A percentile compares a stretch with the other conserved stretches of the same genome.
phyloP scores from a whole-genome alignment of 2,113 vertebrate genomes.

The Campylomormyrus tamandua region DNA sequence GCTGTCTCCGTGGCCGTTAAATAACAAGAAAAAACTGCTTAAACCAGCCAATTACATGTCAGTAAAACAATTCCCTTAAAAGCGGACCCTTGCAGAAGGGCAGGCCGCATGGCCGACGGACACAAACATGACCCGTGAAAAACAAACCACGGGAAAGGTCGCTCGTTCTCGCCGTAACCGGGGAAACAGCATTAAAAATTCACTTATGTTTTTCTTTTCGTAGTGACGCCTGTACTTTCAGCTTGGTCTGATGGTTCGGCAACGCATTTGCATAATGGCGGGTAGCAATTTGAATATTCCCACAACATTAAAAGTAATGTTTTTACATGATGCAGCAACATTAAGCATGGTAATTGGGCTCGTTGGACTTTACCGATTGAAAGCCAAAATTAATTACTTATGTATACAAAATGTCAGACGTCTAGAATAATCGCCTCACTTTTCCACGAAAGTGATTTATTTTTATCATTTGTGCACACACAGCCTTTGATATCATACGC shows the following conservation, averaged over 20 bases:
- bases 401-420: slow-evolving; percentile 66
- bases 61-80: not conserved
- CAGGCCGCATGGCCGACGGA: not conserved
- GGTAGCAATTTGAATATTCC: slow-evolving; percentile 73
- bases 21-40: not conserved
- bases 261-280: slow-evolving; percentile 70
- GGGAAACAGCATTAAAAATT: not conserved
- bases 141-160: not conserved
- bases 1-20: not conserved
- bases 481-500: slow-evolving; percentile 44
- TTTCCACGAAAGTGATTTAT: slow-evolving; percentile 48
- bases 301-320: slow-evolving; percentile 63
- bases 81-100: not conserved
- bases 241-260: not conserved
- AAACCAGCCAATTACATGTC: not conserved
- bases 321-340: slow-evolving; percentile 66
- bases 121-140: not conserved
- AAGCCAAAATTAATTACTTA: slow-evolving; percentile 69
- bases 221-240: slow-evolving; percentile 59
- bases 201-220: not conserved
- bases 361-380: slow-evolving; percentile 69
- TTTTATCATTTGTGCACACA: slow-evolving; percentile 42
- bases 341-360: slow-evolving; percentile 68
- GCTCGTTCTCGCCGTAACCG: not conserved
- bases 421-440: slow-evolving; percentile 61